A percentile compares a stretch with the other conserved stretches of the same genome.
These are phyloP conservation scores for Dinocampus coccinellae DNA, from an alignment of 2,888 invertebrate genomes.

Conservation along the genomic window DNA sequence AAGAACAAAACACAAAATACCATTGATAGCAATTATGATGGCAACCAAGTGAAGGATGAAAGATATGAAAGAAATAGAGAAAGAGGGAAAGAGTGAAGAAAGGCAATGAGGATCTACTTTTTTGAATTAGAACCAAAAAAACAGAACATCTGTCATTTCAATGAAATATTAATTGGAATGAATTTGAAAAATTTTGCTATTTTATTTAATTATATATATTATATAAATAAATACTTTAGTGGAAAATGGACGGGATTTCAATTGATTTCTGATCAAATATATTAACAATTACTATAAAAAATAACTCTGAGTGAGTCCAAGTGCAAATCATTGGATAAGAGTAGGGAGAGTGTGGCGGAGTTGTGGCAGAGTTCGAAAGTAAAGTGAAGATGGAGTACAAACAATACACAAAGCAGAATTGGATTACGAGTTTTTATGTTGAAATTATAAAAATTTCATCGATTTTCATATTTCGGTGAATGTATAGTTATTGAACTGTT, in stretches of 20 bases:
- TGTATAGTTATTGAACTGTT: too few species aligned
- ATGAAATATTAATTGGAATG: background rate
- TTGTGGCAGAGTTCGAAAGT: background rate
- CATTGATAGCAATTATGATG: too few species aligned
- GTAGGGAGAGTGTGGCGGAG: background rate
- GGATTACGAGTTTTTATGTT: too few species aligned
- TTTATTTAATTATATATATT: background rate
- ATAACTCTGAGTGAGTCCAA: slow-evolving; percentile 20
- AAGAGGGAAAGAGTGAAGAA: too few species aligned
- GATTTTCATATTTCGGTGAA: too few species aligned
- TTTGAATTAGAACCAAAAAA: background rate
- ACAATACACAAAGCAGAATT: too few species aligned
- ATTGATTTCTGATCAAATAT: slow-evolving; percentile 10
- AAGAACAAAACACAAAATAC: background rate
- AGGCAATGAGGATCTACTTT: background rate
- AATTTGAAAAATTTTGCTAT: background rate
- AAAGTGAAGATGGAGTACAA: too few species aligned
- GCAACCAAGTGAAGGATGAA: background rate
- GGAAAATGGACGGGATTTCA: background rate
- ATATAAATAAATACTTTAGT: too few species aligned
- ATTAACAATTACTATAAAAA: slow-evolving; percentile 11
- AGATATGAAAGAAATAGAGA: too few species aligned
- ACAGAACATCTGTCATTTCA: background rate
- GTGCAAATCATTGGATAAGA: background rate
- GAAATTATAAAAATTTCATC: too few species aligned